Conservation (phyloP, 2,888 invertebrate genomes). For the Lycocerus yunnanus region DNA sequence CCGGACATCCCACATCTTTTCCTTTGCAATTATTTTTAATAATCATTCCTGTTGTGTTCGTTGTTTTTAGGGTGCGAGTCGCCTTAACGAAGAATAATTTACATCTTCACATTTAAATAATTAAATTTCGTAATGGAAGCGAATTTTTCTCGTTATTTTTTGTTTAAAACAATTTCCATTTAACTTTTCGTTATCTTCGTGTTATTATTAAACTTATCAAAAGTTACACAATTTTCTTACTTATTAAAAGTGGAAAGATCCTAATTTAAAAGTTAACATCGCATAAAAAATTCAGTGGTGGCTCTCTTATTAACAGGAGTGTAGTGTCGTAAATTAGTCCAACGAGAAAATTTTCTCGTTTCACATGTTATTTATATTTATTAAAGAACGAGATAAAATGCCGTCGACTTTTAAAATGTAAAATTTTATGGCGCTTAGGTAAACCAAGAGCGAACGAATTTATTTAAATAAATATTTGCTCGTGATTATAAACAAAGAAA, state of each 20-base stretch:
- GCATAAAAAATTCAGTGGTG: neutral
- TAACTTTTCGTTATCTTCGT: neutral
- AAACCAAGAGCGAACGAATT: neutral
- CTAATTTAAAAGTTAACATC: neutral
- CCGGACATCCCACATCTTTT: neutral
- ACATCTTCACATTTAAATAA: neutral
- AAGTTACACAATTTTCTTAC: neutral
- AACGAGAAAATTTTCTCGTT: neutral
- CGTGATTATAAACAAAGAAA: neutral
- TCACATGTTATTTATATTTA: neutral
- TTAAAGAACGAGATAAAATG: neutral
- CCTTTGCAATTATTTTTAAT: neutral
- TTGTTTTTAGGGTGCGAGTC: neutral
- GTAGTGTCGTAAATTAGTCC: neutral
- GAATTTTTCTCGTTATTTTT: neutral
- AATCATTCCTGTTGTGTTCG: neutral
- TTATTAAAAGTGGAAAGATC: neutral
- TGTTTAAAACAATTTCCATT: neutral
- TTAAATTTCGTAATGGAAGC: neutral
- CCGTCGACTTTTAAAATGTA: neutral
- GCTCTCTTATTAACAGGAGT: neutral
- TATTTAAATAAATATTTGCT: neutral
- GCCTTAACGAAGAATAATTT: neutral
- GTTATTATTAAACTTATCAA: neutral
- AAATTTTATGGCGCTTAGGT: neutral